These are phyloP conservation scores for Apis laboriosa DNA, from an alignment of 1,140 invertebrate genomes.

Conservation along the genomic window DNA sequence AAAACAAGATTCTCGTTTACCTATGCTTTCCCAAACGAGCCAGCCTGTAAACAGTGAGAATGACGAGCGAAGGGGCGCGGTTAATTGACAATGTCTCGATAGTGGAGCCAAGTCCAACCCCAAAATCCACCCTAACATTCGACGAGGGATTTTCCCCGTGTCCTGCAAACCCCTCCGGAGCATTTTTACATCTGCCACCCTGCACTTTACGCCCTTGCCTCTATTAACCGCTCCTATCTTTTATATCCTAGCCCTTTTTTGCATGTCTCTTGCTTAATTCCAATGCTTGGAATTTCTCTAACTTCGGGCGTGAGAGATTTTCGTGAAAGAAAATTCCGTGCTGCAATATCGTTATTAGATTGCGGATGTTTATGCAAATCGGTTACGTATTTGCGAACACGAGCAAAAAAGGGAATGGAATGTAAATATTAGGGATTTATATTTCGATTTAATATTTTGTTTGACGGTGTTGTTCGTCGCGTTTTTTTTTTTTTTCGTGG, in stretches of 20 bases:
- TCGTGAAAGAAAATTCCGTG: too few relatives aligned
- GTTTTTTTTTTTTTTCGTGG: too few relatives aligned
- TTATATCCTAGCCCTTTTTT: slow-evolving; percentile 17
- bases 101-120: slow-evolving; percentile 39
- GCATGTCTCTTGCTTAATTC: slow-evolving; percentile 17
- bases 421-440: too few relatives aligned
- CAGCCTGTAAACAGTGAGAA: slow-evolving; percentile 69
- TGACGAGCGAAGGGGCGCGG: slow-evolving; percentile 63
- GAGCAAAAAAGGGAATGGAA: too few relatives aligned
- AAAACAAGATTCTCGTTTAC: not conserved
- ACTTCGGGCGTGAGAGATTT: too few relatives aligned
- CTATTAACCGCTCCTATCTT: slow-evolving; percentile 19
- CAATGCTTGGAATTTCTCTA: not conserved
- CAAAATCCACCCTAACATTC: slow-evolving; percentile 55
- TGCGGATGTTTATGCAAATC: too few relatives aligned
- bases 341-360: too few relatives aligned
- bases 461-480: too few relatives aligned
- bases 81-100: slow-evolving; percentile 75
- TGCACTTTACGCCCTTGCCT: not conserved
- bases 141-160: slow-evolving; percentile 26
- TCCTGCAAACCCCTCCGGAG: slow-evolving; percentile 37
- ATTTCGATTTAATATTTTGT: too few relatives aligned
- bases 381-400: too few relatives aligned
- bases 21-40: slow-evolving; percentile 38
- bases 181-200: slow-evolving; percentile 52